Evolutionary conservation across 1,140 invertebrate species (phyloP).

Genomic region (Battus philenor): DNA sequence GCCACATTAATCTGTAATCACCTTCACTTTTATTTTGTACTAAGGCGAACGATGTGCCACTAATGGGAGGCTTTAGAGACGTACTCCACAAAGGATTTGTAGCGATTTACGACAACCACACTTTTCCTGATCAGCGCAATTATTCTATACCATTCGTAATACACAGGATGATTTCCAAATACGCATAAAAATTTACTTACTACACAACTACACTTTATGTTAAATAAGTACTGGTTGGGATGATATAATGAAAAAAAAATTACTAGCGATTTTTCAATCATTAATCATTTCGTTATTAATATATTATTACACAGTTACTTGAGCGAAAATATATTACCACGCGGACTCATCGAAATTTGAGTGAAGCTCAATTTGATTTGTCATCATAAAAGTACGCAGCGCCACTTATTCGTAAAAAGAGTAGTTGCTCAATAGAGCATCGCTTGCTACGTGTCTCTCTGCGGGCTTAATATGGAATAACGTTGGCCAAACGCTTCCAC

Average conservation of each 20-base stretch:
- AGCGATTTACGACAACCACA: background rate
- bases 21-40: constrained; percentile 5
- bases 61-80: constrained; percentile 32
- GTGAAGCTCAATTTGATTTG: constrained; percentile 19
- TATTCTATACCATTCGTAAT: background rate
- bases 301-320: constrained; percentile 1
- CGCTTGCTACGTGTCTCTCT: background rate
- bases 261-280: constrained; percentile 1
- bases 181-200: no score
- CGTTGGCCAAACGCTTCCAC: no score
- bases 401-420: background rate
- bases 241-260: constrained; percentile 5
- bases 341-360: constrained; percentile 20
- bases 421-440: constrained; percentile 4
- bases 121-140: constrained; percentile 8
- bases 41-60: no score
- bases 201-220: no score
- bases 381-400: constrained; percentile 22
- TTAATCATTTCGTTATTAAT: constrained; percentile 21
- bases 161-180: no score
- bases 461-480: no score
- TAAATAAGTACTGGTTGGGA: no score
- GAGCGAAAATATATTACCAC: constrained; percentile 7
- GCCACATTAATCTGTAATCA: no score
- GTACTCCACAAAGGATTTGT: constrained; percentile 31